Percentiles rank a stretch among this genome's conserved stretches.
Evolutionary conservation across 2,113 vertebrate genomes (phyloP).

Genomic region (Stercorarius parasiticus): DNA sequence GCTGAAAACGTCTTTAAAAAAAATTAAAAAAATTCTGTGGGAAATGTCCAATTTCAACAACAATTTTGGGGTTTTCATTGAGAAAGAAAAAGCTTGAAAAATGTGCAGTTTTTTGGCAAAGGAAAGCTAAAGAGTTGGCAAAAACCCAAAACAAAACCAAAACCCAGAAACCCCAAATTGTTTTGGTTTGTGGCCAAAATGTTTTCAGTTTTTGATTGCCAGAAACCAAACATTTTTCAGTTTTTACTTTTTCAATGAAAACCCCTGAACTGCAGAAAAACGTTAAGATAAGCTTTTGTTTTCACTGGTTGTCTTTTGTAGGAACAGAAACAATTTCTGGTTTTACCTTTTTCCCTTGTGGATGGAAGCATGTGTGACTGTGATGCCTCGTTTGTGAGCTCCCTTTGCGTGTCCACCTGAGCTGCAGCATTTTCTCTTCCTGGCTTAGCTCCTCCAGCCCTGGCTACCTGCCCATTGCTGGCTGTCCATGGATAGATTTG

Average conservation of each 20-base stretch:
- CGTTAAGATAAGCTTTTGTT: background rate
- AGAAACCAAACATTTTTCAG: slow-evolving; percentile 43
- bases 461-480: background rate
- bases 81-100: slow-evolving; percentile 59
- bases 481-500: background rate
- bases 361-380: background rate
- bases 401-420: background rate
- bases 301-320: background rate
- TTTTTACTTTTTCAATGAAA: slow-evolving; percentile 29
- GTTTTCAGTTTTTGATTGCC: slow-evolving; percentile 52
- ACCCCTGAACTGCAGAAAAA: background rate
- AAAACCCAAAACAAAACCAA: slow-evolving; percentile 43
- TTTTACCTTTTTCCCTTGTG: background rate
- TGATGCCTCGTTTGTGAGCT: background rate
- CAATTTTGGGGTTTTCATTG: slow-evolving; percentile 53
- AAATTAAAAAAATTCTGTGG: background rate
- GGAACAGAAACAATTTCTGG: background rate
- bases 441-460: background rate
- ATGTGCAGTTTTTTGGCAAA: slow-evolving; percentile 45
- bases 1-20: background rate
- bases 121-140: slow-evolving; percentile 15
- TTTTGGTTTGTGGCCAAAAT: slow-evolving; percentile 44
- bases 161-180: slow-evolving; percentile 51
- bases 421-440: background rate
- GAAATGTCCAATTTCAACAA: slow-evolving; percentile 62